Percentiles rank a stretch among this genome's conserved stretches.
Evolutionary conservation across 1,140 invertebrate genomes (phyloP).

Genomic region (Aphaenogaster floridana): DNA sequence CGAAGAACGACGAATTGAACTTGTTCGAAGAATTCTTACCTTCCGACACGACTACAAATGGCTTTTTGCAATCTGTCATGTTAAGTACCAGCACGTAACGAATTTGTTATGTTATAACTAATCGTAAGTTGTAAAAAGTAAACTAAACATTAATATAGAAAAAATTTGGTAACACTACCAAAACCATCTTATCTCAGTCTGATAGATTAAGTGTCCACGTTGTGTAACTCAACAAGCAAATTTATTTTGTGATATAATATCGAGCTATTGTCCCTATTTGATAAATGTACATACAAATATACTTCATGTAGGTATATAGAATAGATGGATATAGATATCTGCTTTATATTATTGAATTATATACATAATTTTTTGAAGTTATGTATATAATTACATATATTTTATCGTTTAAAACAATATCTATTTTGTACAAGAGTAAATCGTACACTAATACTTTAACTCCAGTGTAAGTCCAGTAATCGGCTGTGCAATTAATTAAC

Average conservation of each 20-base stretch:
- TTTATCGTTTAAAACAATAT: not conserved
- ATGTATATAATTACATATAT: constrained; percentile 57
- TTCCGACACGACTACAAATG: constrained; percentile 16
- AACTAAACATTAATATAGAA: not conserved
- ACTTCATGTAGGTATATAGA: constrained; percentile 17
- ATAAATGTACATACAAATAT: constrained; percentile 37
- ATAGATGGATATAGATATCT: not conserved
- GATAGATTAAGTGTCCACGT: not conserved
- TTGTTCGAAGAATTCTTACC: constrained; percentile 76
- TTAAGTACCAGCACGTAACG: constrained; percentile 45
- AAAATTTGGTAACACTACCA: not conserved
- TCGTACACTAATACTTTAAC: constrained; percentile 13
- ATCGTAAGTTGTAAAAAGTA: not conserved
- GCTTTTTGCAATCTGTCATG: constrained; percentile 8
- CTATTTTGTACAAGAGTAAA: constrained; percentile 44
- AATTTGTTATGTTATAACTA: constrained; percentile 8
- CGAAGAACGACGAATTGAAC: constrained; percentile 76
- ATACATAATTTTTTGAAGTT: constrained; percentile 14
- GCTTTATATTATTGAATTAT: constrained; percentile 29
- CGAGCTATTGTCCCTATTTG: not conserved
- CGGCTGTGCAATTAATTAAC: constrained; percentile 39
- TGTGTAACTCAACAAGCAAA: not conserved
- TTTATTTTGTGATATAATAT: constrained; percentile 39
- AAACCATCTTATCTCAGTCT: not conserved
- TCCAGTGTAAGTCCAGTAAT: constrained; percentile 16